Evolutionary conservation across 2,888 invertebrate genomes (phyloP).

Genomic region (Macrophya alboannulata): DNA sequence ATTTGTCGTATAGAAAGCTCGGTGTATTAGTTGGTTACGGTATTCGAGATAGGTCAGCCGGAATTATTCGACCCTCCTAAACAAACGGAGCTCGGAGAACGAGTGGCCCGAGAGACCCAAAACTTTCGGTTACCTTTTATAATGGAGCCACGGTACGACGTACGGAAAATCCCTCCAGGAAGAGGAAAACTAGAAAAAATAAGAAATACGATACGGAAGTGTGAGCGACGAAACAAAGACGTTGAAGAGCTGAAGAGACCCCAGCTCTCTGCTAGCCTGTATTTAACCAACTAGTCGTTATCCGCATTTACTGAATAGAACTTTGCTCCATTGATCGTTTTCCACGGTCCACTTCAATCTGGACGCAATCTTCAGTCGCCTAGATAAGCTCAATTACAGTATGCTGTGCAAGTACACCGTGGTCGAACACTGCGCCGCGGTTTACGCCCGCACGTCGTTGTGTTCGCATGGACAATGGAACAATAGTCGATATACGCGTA

Average conservation of each 20-base stretch:
- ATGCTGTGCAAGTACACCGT: not conserved
- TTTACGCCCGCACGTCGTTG: conserved; percentile 1
- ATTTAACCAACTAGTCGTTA: not conserved
- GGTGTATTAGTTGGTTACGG: not conserved
- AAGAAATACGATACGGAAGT: not conserved
- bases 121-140: conserved; percentile 19
- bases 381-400: conserved; percentile 46
- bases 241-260: not conserved
- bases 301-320: conserved; percentile 9
- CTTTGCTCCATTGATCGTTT: conserved; percentile 11
- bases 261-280: not conserved
- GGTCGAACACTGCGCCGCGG: conserved; percentile 1
- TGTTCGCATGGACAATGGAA: conserved; percentile 20
- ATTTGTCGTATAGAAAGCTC: not conserved
- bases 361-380: conserved; percentile 24
- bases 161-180: conserved; percentile 5
- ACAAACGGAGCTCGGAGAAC: conserved; percentile 31
- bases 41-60: conserved; percentile 13
- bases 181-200: not conserved
- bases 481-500: conserved; percentile 52
- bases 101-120: not conserved
- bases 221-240: not conserved
- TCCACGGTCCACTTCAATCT: not conserved
- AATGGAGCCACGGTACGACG: not conserved
- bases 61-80: conserved; percentile 31